Conservation (phyloP, 2,113 vertebrate species). For the Pongo pygmaeus region DNA sequence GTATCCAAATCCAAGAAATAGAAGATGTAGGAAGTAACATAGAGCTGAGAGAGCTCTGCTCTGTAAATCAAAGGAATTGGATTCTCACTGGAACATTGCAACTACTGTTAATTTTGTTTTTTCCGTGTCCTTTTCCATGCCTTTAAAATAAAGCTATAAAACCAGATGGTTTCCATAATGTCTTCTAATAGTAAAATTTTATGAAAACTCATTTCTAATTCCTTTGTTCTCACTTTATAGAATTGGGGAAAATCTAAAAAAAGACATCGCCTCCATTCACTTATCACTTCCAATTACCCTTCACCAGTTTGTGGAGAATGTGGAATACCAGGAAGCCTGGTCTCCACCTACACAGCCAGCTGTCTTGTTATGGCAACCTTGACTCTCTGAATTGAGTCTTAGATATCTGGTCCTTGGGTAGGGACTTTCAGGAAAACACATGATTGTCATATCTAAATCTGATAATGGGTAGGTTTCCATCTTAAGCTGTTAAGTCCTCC, state of each 20-base stretch:
- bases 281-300: not conserved
- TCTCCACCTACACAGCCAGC: not conserved
- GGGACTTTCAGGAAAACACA: not conserved
- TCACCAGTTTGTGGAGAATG: not conserved
- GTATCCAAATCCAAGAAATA: not conserved
- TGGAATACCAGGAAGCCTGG: not conserved
- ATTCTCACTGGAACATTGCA: not conserved
- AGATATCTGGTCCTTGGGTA: not conserved
- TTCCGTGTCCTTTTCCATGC: not conserved
- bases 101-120: not conserved
- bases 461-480: constrained; percentile 8
- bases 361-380: not conserved
- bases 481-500: not conserved
- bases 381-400: not conserved
- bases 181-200: not conserved
- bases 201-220: not conserved
- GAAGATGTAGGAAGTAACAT: not conserved
- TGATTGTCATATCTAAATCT: constrained; percentile 30
- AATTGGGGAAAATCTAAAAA: not conserved
- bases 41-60: not conserved
- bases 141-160: not conserved
- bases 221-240: not conserved
- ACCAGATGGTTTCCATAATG: not conserved
- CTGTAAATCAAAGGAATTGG: not conserved
- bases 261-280: not conserved